Conservation (phyloP, 1,140 invertebrate genomes). For the Aphis gossypii region DNA sequence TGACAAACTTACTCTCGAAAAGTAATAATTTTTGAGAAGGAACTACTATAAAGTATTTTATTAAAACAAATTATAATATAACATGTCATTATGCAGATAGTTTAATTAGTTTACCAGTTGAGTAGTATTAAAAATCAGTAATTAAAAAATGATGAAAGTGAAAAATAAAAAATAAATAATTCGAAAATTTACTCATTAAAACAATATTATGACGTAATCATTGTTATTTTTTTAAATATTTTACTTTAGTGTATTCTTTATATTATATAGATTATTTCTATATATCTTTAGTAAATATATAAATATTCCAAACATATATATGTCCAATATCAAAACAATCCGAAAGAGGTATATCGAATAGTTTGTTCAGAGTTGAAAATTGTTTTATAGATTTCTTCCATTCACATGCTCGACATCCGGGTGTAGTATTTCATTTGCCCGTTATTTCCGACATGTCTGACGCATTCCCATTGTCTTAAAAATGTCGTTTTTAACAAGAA, state of each 20-base stretch:
- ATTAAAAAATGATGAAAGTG: neutral
- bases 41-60: neutral
- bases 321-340: neutral
- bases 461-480: neutral
- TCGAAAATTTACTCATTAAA: too few relatives aligned
- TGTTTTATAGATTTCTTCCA: conserved; percentile 9
- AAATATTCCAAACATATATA: neutral
- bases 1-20: neutral
- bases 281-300: too few relatives aligned
- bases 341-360: neutral
- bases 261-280: neutral
- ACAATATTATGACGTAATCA: too few relatives aligned
- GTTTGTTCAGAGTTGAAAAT: neutral
- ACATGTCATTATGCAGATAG: neutral
- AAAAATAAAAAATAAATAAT: neutral
- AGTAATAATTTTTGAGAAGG: neutral
- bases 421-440: neutral
- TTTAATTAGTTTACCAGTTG: neutral
- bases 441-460: conserved; percentile 4
- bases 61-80: neutral
- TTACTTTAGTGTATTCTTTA: neutral
- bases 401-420: neutral
- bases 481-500: conserved; percentile 25
- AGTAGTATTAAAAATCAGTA: neutral
- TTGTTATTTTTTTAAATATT: too few relatives aligned